Evolutionary conservation across 2,113 vertebrate species (phyloP).

Genomic region (Cyanoderma ruficeps): DNA sequence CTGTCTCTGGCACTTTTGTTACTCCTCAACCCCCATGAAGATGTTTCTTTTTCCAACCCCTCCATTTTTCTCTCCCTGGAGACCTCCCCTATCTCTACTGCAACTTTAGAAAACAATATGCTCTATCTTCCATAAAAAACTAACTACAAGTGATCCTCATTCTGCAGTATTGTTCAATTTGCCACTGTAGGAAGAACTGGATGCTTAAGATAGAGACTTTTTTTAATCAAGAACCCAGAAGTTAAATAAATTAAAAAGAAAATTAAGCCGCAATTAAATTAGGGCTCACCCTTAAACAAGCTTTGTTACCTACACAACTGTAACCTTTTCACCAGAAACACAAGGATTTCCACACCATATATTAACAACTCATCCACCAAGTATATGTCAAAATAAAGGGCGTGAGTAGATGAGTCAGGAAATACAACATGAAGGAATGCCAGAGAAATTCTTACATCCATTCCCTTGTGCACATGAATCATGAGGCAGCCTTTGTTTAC

Average conservation of each 20-base stretch:
- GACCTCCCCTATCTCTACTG: background rate
- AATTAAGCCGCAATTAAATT: background rate
- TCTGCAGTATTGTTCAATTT: background rate
- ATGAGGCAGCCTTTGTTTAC: constrained; percentile 8
- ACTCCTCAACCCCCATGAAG: background rate
- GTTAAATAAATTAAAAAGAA: background rate
- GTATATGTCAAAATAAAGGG: constrained; percentile 2
- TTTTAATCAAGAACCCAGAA: background rate
- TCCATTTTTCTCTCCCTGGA: background rate
- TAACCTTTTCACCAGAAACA: background rate
- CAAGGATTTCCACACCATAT: background rate
- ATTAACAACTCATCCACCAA: background rate
- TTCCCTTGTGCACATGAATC: background rate
- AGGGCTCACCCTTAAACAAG: background rate
- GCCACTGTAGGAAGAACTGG: background rate
- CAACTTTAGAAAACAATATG: background rate
- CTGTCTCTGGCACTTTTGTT: background rate
- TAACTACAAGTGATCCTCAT: background rate
- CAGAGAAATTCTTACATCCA: background rate
- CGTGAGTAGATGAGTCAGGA: background rate
- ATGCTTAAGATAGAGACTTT: background rate
- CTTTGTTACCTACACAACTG: background rate
- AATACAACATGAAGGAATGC: background rate
- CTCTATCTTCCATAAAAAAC: background rate
- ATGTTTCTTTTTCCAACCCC: background rate